phyloP scores from a whole-genome alignment of 2,797 vertebrate genomes.

The Pyrocephalus nanus region DNA sequence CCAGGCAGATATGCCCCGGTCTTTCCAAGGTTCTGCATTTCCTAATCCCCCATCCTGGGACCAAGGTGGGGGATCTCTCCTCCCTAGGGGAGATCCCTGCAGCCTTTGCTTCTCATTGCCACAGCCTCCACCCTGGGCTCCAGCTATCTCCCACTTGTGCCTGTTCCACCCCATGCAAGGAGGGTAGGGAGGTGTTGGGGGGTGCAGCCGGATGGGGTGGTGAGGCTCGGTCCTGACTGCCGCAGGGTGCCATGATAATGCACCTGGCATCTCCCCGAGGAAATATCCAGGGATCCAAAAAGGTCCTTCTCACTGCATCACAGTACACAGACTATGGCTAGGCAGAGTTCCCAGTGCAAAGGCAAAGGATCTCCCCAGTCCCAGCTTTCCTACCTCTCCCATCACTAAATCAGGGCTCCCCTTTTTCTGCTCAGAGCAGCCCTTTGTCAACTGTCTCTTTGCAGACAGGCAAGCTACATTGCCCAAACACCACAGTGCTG shows the following conservation, averaged over 20 bases:
- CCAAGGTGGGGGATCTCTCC: not conserved
- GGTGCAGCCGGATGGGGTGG: not conserved
- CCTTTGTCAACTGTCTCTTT: not conserved
- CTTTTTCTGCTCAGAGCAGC: not conserved
- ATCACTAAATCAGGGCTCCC: not conserved
- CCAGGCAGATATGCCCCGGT: not conserved
- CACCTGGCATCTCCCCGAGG: not conserved
- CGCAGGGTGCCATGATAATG: rapidly evolving
- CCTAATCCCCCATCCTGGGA: not conserved
- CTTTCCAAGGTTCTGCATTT: not conserved
- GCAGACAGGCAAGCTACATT: not conserved
- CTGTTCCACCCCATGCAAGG: not conserved
- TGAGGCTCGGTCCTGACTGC: not conserved
- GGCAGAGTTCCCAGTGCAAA: not conserved
- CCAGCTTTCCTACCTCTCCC: not conserved
- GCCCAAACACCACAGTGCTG: not conserved
- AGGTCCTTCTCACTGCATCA: not conserved
- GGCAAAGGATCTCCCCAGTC: not conserved
- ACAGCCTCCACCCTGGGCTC: not conserved
- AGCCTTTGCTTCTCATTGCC: not conserved
- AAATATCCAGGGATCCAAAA: not conserved
- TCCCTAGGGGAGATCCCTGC: not conserved
- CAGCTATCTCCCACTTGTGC: not conserved
- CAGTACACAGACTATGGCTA: not conserved
- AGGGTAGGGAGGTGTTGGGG: not conserved